A percentile compares a stretch with the other conserved stretches of the same genome.
Conservation (phyloP, 2,113 vertebrate genomes). For the Gymnorhina tibicen region DNA sequence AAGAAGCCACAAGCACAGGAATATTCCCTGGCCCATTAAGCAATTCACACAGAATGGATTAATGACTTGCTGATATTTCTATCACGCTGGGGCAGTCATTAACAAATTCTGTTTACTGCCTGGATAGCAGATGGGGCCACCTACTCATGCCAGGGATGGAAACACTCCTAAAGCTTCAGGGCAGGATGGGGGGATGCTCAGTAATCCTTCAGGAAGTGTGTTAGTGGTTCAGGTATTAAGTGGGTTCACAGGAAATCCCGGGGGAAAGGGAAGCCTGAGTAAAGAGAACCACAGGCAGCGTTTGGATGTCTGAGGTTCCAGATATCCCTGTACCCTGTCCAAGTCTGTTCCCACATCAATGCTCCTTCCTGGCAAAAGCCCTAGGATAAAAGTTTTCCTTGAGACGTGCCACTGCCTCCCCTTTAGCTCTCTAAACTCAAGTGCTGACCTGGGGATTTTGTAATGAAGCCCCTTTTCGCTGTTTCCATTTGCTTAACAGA, state of each 20-base stretch:
- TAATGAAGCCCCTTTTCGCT: neutral
- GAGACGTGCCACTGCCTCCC: neutral
- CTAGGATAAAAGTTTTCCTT: neutral
- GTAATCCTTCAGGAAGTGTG: neutral
- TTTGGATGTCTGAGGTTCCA: neutral
- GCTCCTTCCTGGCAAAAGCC: neutral
- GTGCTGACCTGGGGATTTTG: neutral
- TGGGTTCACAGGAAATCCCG: neutral
- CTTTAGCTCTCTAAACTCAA: neutral
- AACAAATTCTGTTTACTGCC: conserved; percentile 11
- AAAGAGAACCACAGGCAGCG: neutral
- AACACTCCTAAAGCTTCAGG: neutral
- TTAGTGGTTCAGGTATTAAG: neutral
- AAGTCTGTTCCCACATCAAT: fast-evolving
- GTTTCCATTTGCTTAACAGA: neutral
- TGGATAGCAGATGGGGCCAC: conserved; percentile 18
- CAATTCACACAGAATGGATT: neutral
- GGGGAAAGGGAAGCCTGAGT: neutral
- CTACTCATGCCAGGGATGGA: conserved; percentile 4
- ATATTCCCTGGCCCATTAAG: neutral
- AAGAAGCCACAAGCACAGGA: neutral
- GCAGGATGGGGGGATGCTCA: neutral
- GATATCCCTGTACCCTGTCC: neutral
- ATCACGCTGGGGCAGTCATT: neutral
- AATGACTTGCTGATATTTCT: neutral